Percentiles rank a stretch among this genome's conserved stretches.
Evolutionary conservation across 2,113 vertebrate species (phyloP).

Genomic region (Ceyx cyanopectus): DNA sequence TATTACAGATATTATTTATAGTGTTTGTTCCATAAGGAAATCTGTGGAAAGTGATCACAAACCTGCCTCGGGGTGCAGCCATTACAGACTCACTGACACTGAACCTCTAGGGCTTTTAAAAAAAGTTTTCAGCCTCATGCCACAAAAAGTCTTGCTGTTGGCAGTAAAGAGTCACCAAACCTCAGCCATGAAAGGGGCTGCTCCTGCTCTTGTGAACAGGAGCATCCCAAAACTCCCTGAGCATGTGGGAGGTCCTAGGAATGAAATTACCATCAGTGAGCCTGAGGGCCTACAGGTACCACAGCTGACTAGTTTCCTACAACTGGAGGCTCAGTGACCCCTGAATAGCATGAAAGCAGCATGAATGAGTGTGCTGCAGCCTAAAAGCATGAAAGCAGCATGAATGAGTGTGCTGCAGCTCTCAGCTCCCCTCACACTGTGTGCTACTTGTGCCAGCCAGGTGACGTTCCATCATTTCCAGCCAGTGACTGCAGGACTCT

Average conservation of each 20-base stretch:
- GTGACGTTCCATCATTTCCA: neutral
- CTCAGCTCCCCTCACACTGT: neutral
- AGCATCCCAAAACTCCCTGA: neutral
- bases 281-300: neutral
- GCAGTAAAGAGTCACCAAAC: neutral
- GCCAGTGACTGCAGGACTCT: neutral
- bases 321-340: neutral
- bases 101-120: neutral
- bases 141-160: neutral
- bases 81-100: neutral
- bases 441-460: neutral
- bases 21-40: neutral
- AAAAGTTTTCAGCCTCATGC: neutral
- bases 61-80: neutral
- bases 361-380: neutral
- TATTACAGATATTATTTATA: slow-evolving; percentile 8
- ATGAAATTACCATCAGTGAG: neutral
- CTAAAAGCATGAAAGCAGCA: neutral
- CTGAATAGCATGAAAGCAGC: neutral
- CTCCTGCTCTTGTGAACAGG: neutral
- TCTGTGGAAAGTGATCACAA: neutral
- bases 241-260: neutral
- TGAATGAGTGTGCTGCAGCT: neutral
- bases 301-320: neutral
- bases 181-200: neutral